Conservation (phyloP, 2,113 vertebrate genomes). For the Phrynosoma blainvillii region DNA sequence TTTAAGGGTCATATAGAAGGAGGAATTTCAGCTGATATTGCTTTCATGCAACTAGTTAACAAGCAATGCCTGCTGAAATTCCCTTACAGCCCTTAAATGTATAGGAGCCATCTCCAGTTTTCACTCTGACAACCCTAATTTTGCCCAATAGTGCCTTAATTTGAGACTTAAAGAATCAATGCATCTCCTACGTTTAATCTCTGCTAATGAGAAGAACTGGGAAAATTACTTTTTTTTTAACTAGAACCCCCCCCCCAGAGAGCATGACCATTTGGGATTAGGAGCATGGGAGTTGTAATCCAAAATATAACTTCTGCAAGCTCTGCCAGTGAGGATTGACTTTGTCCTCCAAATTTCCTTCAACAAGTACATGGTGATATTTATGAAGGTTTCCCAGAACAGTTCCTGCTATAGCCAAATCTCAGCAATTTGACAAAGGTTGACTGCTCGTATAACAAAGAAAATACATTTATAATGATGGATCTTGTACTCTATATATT, state of each 20-base stretch:
- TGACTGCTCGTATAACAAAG: constrained; percentile 8
- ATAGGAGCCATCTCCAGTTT: too few species aligned
- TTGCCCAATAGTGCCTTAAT: background rate
- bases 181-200: background rate
- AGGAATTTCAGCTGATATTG: too few species aligned
- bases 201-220: background rate
- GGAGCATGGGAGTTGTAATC: background rate
- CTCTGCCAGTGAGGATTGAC: background rate
- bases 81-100: too few species aligned
- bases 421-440: constrained; percentile 8
- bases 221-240: too few species aligned
- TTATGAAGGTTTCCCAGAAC: constrained; percentile 16
- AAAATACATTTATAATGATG: background rate
- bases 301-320: background rate
- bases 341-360: constrained; percentile 12
- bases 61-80: too few species aligned
- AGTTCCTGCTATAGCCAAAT: constrained; percentile 7
- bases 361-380: background rate
- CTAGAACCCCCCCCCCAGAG: too few species aligned
- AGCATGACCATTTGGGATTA: too few species aligned
- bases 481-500: constrained; percentile 1
- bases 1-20: too few species aligned
- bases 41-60: too few species aligned
- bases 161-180: background rate
- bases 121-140: too few species aligned